Evolutionary conservation across 1,140 invertebrate species (phyloP).

Genomic region (Alviniconcha marisindica): DNA sequence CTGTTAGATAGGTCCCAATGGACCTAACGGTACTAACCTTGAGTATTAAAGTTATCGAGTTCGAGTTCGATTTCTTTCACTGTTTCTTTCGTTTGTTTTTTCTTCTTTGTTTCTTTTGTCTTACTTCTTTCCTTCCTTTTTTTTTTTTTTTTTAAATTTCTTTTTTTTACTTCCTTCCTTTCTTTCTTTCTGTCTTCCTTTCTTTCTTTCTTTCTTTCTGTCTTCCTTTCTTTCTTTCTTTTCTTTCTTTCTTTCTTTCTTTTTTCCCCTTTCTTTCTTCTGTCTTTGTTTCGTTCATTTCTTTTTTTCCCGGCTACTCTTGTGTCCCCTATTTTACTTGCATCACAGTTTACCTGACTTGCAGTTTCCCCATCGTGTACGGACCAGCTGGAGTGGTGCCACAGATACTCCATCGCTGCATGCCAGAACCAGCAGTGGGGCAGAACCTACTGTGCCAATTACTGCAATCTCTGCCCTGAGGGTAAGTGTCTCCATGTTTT

Average conservation of each 20-base stretch:
- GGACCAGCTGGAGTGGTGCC: not conserved
- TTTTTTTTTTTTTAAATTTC: not conserved
- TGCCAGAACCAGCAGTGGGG: not conserved
- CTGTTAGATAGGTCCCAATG: too few relatives aligned
- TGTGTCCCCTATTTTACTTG: not conserved
- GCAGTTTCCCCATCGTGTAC: not conserved
- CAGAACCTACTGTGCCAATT: not conserved
- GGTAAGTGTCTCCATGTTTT: not conserved
- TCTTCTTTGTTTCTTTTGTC: not conserved
- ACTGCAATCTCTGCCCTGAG: not conserved
- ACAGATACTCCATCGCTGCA: not conserved
- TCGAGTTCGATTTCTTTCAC: not conserved
- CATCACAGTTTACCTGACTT: too few relatives aligned
- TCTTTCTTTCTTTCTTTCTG: not conserved
- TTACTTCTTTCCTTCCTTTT: not conserved
- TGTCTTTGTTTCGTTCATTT: not conserved
- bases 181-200: not conserved
- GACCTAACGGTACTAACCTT: too few relatives aligned
- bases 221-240: not conserved
- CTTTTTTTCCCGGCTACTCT: not conserved
- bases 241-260: not conserved
- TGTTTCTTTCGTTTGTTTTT: too few relatives aligned
- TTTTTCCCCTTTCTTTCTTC: constrained; percentile 7
- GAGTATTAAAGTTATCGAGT: too few relatives aligned
- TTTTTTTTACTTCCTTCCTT: too few relatives aligned